phyloP scores from a whole-genome alignment of 53 echinoderm and acorn worm genomes.

The Astropecten irregularis region DNA sequence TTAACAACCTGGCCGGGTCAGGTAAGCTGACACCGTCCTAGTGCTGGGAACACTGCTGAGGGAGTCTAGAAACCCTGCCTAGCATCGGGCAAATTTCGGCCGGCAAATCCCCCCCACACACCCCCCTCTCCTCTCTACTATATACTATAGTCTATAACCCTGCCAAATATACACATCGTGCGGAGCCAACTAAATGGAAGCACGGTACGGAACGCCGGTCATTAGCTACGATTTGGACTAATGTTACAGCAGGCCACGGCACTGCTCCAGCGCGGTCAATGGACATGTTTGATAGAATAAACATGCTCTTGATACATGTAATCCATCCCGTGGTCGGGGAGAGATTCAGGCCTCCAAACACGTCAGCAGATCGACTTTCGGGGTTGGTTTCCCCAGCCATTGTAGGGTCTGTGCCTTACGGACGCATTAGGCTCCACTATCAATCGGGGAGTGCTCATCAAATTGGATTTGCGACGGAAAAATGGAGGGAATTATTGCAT shows the following conservation, averaged over 20 bases:
- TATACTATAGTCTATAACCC: background rate
- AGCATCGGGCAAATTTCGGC: background rate
- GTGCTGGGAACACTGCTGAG: slow-evolving; percentile 28
- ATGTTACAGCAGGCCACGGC: slow-evolving; percentile 54
- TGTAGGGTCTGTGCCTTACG: slow-evolving; percentile 59
- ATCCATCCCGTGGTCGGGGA: slow-evolving; percentile 45
- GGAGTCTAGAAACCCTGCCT: slow-evolving; percentile 14
- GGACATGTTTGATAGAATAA: slow-evolving; percentile 64
- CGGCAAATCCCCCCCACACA: background rate
- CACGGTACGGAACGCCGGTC: slow-evolving; percentile 51
- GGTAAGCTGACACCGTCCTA: slow-evolving; percentile 46
- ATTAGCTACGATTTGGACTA: slow-evolving; percentile 64
- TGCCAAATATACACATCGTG: slow-evolving; percentile 55
- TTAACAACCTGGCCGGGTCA: slow-evolving; percentile 29
- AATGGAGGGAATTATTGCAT: slow-evolving; percentile 64
- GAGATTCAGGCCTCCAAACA: slow-evolving; percentile 49
- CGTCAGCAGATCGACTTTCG: slow-evolving; percentile 61
- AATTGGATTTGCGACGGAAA: slow-evolving; percentile 63
- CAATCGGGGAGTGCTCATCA: slow-evolving; percentile 61
- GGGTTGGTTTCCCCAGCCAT: slow-evolving; percentile 60
- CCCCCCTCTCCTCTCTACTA: background rate
- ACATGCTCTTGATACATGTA: slow-evolving; percentile 61
- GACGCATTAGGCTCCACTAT: slow-evolving; percentile 62
- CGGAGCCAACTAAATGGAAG: slow-evolving; percentile 57
- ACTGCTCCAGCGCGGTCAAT: slow-evolving; percentile 58